Conservation (phyloP, 2,113 vertebrate genomes). For the Megaleporinus macrocephalus region DNA sequence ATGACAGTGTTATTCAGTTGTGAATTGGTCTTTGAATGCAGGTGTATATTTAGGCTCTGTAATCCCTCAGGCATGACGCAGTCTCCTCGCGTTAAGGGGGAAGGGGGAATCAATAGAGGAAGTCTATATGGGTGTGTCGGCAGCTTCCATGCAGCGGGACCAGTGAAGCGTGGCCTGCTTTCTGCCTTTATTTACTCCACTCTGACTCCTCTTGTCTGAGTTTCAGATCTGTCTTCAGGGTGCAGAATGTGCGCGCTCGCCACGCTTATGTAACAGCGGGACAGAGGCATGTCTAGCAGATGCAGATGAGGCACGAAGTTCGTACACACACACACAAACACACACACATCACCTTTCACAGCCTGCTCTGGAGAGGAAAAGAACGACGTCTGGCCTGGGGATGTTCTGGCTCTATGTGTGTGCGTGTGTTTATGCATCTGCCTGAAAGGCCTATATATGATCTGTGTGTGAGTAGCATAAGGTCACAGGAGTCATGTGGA, state of each 20-base stretch:
- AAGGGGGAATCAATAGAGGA: slow-evolving; percentile 8
- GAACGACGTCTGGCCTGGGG: slow-evolving; percentile 17
- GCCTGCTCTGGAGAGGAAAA: slow-evolving; percentile 15
- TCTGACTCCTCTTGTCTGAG: slow-evolving; percentile 41
- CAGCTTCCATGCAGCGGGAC: slow-evolving; percentile 1
- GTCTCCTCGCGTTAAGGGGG: not conserved
- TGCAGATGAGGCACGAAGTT: slow-evolving; percentile 20
- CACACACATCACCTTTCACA: slow-evolving; percentile 21
- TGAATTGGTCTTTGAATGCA: not conserved
- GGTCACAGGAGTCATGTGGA: not conserved
- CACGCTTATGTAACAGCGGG: slow-evolving; percentile 40
- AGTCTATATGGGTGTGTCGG: slow-evolving; percentile 10
- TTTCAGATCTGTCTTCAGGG: slow-evolving; percentile 45
- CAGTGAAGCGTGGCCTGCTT: not conserved
- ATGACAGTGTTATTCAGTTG: not conserved
- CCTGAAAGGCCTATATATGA: not conserved
- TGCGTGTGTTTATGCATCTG: not conserved
- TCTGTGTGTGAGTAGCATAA: not conserved
- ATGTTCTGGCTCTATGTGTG: not conserved
- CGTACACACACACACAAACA: no score
- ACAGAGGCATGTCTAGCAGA: slow-evolving; percentile 35
- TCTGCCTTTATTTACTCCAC: slow-evolving; percentile 21
- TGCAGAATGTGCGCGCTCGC: slow-evolving; percentile 10
- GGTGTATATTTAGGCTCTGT: slow-evolving; percentile 12
- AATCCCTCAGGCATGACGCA: slow-evolving; percentile 8